Evolutionary conservation across 2,113 vertebrate species (phyloP), one percentile per base, ranked within the genome.

Genomic region (Podiceps cristatus): DNA sequence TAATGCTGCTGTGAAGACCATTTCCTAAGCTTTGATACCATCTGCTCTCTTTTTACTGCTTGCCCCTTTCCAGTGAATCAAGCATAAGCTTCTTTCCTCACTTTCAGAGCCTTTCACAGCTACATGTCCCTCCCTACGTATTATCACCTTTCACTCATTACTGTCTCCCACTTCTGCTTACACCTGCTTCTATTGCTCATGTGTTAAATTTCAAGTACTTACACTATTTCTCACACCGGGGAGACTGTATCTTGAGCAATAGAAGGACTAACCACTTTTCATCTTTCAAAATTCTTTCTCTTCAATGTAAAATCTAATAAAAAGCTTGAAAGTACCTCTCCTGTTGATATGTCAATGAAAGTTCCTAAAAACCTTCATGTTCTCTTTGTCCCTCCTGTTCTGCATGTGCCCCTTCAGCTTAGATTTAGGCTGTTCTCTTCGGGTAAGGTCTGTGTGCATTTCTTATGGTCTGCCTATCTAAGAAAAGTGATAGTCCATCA

Each of bases 61-160:
- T 62, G 23, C 29, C 28, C 25, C 29, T 87, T 85, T 94, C 31
- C 23, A 55, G 12, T 10, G 8, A 69, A 80, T 81, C 42, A 71
- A 71, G 42, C 42, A 44, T 20, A 91, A 96, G 25, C 50, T 75
- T 35, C 23, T 81, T 72, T 91, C 52, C 23, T 67, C 77, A 45
- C n/a, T 80, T 88, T 83, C 56, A 84, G 85, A 95, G 35, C 49
- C 33, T 35, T 81, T 93, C 66, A 93, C 76, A 94, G 13, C 25
- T 72, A 18, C 37, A 37, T 40, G 56, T 87, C 64, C 64, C 42
- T 49, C 60, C 47, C 60, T n/a, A 53, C 4, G 5, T 77, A 60
- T 68, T 72, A 47, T 45, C 75, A 92, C 67, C 52, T 95, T 84
- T 74, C 67, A 77, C 42, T 91, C 67, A 62, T 62, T 84, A 45